phyloP scores from a whole-genome alignment of 2,888 invertebrate genomes.

The Anthophora plumipes region DNA sequence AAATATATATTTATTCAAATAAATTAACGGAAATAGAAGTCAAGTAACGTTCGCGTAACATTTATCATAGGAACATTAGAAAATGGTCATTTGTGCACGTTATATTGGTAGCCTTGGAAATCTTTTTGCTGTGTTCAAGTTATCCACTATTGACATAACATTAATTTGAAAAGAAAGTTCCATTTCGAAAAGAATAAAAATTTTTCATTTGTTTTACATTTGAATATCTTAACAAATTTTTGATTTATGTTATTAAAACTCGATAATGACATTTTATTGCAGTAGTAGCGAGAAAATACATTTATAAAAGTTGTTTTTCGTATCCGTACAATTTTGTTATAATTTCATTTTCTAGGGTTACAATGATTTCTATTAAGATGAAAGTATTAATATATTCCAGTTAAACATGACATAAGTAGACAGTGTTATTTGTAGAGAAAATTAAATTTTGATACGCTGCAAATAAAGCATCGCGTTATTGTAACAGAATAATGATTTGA shows the following conservation, averaged over 20 bases:
- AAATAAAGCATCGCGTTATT: background rate
- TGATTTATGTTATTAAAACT: background rate
- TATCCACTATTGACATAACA: background rate
- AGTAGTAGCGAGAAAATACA: background rate
- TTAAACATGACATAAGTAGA: background rate
- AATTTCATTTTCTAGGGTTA: background rate
- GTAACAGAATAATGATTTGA: too few relatives aligned
- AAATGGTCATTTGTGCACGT: background rate
- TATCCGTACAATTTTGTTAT: background rate
- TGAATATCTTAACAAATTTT: background rate
- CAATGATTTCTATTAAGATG: background rate
- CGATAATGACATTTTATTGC: background rate
- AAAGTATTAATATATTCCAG: background rate
- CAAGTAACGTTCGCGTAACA: background rate
- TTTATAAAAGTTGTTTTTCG: background rate
- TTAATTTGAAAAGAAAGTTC: background rate
- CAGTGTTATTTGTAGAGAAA: background rate
- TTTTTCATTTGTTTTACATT: background rate
- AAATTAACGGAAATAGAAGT: background rate
- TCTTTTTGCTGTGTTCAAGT: background rate
- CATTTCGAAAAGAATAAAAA: background rate
- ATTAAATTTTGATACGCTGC: background rate
- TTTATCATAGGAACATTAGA: background rate
- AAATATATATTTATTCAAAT: background rate
- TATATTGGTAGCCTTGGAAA: constrained; percentile 10